These are phyloP conservation scores for Exocentrus adspersus DNA, from an alignment of 2,888 invertebrate genomes.

Conservation along the genomic window DNA sequence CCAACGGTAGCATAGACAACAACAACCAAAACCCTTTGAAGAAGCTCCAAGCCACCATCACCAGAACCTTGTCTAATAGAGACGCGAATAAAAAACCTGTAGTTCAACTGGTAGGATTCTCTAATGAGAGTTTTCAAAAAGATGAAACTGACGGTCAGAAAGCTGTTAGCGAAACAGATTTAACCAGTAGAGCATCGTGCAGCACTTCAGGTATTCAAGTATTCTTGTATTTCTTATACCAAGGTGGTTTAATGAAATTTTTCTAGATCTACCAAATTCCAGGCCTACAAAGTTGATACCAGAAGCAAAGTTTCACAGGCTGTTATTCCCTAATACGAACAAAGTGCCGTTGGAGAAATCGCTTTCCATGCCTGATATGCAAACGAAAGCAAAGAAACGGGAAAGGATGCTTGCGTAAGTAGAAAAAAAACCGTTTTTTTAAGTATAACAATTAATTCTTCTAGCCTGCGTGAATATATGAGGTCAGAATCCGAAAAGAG, in stretches of 20 bases:
- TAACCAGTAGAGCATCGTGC: conserved; percentile 50
- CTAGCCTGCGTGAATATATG: conserved; percentile 75
- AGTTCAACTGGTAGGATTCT: conserved; percentile 59
- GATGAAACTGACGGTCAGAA: conserved; percentile 47
- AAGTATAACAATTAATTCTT: conserved; percentile 40
- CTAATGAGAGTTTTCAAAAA: conserved; percentile 57
- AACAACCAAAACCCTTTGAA: conserved; percentile 57
- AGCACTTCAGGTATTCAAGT: conserved; percentile 55
- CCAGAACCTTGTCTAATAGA: conserved; percentile 66
- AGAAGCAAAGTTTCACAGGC: conserved; percentile 63
- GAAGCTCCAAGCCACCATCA: conserved; percentile 62
- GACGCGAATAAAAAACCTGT: conserved; percentile 56
- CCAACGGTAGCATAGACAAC: conserved; percentile 53
- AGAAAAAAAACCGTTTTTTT: not conserved
- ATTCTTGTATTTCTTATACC: conserved; percentile 7
- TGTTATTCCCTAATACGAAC: conserved; percentile 53
- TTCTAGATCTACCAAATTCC: conserved; percentile 40
- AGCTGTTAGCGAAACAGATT: conserved; percentile 49
- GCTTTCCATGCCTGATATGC: conserved; percentile 85
- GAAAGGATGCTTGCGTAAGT: conserved; percentile 78
- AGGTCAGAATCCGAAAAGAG: conserved; percentile 84
- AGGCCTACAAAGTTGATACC: conserved; percentile 59
- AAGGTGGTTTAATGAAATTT: not conserved
- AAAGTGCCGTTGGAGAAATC: conserved; percentile 79
- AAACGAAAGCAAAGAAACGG: conserved; percentile 76